Percentiles rank a stretch among this genome's conserved stretches.
phyloP scores from a whole-genome alignment of 2,888 invertebrate species.

The Buathra laborator region DNA sequence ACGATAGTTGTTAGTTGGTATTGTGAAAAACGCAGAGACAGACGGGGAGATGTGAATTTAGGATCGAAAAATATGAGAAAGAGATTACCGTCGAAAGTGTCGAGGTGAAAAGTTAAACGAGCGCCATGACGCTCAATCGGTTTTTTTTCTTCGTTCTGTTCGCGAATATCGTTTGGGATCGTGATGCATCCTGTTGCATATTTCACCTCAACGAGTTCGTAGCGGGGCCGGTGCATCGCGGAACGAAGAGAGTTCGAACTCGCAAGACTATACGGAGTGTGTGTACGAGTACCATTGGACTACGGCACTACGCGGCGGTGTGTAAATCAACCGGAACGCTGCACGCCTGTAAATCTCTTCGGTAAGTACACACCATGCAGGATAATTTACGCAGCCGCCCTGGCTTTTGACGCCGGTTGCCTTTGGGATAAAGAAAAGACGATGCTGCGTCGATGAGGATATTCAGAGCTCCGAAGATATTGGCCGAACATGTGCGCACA shows the following conservation, averaged over 20 bases:
- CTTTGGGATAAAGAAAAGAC: background rate
- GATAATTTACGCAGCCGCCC: slow-evolving; percentile 84
- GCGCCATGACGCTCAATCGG: slow-evolving; percentile 20
- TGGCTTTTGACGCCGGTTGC: slow-evolving; percentile 66
- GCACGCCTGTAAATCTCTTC: slow-evolving; percentile 83
- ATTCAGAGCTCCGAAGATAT: background rate
- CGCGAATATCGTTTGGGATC: slow-evolving; percentile 65
- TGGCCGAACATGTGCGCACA: background rate
- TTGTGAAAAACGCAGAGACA: slow-evolving; percentile 15
- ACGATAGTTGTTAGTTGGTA: background rate
- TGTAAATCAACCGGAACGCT: slow-evolving; percentile 84
- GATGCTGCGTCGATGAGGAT: background rate
- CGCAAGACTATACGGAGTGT: background rate
- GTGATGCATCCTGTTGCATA: slow-evolving; percentile 81
- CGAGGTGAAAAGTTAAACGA: slow-evolving; percentile 41
- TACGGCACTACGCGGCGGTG: slow-evolving; percentile 71
- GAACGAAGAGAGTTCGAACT: slow-evolving; percentile 17
- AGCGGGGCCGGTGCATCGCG: slow-evolving; percentile 69
- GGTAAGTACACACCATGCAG: slow-evolving; percentile 83
- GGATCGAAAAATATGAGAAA: slow-evolving; percentile 7
- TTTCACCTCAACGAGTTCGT: slow-evolving; percentile 79
- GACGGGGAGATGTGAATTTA: slow-evolving; percentile 1
- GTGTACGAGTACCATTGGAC: slow-evolving; percentile 66
- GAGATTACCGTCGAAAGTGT: slow-evolving; percentile 14
- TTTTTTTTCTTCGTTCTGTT: background rate